Base-by-base conservation (phyloP, 2,797 vertebrate species). In the Centropyge bicolor region DNA sequence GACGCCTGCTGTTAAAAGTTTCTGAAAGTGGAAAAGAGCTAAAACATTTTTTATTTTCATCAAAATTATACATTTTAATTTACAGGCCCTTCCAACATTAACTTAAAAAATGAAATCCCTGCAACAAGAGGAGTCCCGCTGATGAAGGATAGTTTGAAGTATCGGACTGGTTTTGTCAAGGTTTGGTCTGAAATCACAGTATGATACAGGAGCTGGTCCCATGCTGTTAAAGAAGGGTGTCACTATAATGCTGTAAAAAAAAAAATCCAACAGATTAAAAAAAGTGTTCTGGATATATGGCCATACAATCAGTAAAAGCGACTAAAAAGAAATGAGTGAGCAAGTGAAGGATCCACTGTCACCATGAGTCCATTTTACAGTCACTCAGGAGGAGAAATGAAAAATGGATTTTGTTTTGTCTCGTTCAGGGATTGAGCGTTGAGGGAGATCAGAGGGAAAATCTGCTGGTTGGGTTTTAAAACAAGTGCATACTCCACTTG, bases 31-130 rank as follows among this genome's bases (percentile, higher is more conserved):
- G 87, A 85, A 93, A 93, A 93, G 92, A 86, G 89, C 92, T 94
- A 94, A 95, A 95, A 95, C 91, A 88, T 91, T 84, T 90, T 90
- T 89, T 86, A 86, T 90, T 90, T 82, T 90, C 84, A 90, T 92
- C 92, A 92, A 94, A 95, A 94, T 92, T 87, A 91, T 91, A 93
- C 89, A 93, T 89, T 93, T 94, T 92, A 93, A 95, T 95, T 93
- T 92, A 94, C 94, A 95, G 84, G 88, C 88, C 89, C 88, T 88
- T 91, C 86, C 90, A 91, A 92, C 88, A 81, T 85, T 80, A 86
- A 90, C 83, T 93, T 93, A 93, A 93, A 95, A 94, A 83, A 62
- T 13, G 40, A 66, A 72, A 91, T 90, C 91, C 88, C 89, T 91
- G 84, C 76, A 74, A 91, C 76, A 89, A 79, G n/a, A 38, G 74